Conservation (phyloP, 2,797 vertebrate genomes). For the Synanceia verrucosa region DNA sequence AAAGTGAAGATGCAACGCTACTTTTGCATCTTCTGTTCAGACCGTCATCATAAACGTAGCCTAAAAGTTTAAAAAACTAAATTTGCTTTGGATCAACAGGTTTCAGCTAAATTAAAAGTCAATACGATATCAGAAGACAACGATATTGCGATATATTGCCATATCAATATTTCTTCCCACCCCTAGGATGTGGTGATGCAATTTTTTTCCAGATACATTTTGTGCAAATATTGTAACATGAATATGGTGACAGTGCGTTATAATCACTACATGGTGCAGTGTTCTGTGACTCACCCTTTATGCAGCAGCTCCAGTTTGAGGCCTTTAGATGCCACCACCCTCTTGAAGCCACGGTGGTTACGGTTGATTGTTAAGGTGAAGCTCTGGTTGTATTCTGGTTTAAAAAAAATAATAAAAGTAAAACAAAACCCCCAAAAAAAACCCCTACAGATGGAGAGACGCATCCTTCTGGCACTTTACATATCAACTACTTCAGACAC, state of each 20-base stretch:
- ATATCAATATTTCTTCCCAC: too few species aligned
- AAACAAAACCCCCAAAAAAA: too few species aligned
- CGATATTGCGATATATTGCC: too few species aligned
- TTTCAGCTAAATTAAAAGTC: too few species aligned
- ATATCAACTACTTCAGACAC: neutral
- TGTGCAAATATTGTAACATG: neutral
- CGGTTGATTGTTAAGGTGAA: conserved; percentile 95
- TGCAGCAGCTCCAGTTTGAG: conserved; percentile 97
- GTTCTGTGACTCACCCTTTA: conserved; percentile 89
- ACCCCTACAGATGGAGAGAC: neutral
- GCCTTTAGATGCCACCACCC: conserved; percentile 91
- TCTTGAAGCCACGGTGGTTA: conserved; percentile 92
- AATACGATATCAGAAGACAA: too few species aligned
- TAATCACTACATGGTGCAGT: neutral
- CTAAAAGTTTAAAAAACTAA: too few species aligned
- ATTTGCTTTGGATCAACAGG: too few species aligned
- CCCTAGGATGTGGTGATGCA: neutral
- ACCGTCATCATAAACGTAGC: too few species aligned
- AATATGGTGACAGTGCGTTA: too few species aligned
- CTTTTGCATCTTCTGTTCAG: too few species aligned
- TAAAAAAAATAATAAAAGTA: neutral
- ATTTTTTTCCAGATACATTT: neutral
- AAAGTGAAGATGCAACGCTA: too few species aligned
- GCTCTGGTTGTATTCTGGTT: conserved; percentile 92
- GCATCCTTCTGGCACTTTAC: neutral